Percentiles rank a stretch among this genome's conserved stretches.
These are phyloP conservation scores for Falco berigora DNA, from an alignment of 2,797 vertebrate genomes.

Conservation along the genomic window DNA sequence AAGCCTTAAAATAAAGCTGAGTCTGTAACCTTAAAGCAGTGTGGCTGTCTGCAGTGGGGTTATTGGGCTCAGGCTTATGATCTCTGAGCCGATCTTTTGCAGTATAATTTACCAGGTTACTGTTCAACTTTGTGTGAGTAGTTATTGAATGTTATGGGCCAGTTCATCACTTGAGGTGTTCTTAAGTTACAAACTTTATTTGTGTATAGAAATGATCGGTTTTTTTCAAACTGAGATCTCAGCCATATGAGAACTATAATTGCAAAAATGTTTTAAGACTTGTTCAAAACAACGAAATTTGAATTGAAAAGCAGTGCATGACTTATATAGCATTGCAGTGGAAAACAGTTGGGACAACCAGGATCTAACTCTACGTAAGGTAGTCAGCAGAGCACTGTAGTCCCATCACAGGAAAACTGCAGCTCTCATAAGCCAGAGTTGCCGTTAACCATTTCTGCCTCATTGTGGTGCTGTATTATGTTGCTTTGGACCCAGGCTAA, in stretches of 20 bases:
- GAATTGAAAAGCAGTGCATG: not conserved
- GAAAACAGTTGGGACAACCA: not conserved
- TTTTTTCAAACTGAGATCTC: not conserved
- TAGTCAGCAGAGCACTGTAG: not conserved
- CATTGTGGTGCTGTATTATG: not conserved
- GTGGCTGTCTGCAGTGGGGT: not conserved
- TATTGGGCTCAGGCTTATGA: not conserved
- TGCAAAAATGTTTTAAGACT: not conserved
- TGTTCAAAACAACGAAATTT: not conserved
- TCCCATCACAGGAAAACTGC: not conserved
- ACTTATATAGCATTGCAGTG: not conserved
- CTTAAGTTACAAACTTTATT: not conserved
- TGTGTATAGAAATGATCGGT: accelerated
- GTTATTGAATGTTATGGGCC: not conserved
- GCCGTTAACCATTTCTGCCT: not conserved
- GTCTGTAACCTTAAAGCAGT: not conserved
- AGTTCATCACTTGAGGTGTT: not conserved
- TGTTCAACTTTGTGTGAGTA: not conserved
- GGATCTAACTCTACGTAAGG: not conserved
- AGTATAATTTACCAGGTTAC: not conserved
- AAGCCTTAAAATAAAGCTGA: not conserved
- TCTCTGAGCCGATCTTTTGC: not conserved
- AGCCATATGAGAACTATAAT: not conserved
- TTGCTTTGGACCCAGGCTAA: not conserved
- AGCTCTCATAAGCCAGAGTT: not conserved